Evolutionary conservation across 2,888 invertebrate species (phyloP), one percentile per base, ranked within the genome.

Genomic region (Callinectes sapidus): DNA sequence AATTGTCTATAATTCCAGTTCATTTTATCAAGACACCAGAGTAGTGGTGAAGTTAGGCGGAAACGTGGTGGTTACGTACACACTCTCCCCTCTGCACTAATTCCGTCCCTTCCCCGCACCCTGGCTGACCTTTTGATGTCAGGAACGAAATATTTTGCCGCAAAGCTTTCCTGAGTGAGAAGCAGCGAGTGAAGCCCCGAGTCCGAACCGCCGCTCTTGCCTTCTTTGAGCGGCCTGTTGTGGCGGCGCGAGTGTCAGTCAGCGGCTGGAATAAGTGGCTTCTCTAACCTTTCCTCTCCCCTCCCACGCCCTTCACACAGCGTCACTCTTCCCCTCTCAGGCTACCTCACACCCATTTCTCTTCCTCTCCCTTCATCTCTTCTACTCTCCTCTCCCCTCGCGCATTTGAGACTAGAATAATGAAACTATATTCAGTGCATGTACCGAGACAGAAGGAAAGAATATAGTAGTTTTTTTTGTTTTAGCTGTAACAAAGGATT

Each of bases 11-110:
- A 71, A 71, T 71, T 28, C 71, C n/a, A 28, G 71, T 71, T 71
- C 71, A 71, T 71, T 71, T 71, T 5, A 71, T 5, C 71, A 71
- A 71, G 71, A 71, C 71, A 71, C 71, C 71, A 23, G 28, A 28
- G 71, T 28, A n/a, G 71, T 28, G 71, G 71, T 71, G n/a, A 71
- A 71, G 23, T 71, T 71, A 71, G 6, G 71, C 71, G 71, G 71
- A 71, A 71, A 71, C 71, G n/a, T 71, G 71, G 28, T 28, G n/a
- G 71, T 71, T 71, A 71, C n/a, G 71, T 71, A 28, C 28, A 71
- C 71, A 71, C n/a, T 71, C 28, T 28, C 71, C 71, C 71, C 71
- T 71, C 28, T 71, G n/a, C 71, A 28, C 71, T 71, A 71, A 71
- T 71, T 71, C 28, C 71, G n/a, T 71, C 71, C 71, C 28, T 71